These are phyloP conservation scores for Buathra laborator DNA, from an alignment of 2,888 invertebrate genomes.

Conservation along the genomic window DNA sequence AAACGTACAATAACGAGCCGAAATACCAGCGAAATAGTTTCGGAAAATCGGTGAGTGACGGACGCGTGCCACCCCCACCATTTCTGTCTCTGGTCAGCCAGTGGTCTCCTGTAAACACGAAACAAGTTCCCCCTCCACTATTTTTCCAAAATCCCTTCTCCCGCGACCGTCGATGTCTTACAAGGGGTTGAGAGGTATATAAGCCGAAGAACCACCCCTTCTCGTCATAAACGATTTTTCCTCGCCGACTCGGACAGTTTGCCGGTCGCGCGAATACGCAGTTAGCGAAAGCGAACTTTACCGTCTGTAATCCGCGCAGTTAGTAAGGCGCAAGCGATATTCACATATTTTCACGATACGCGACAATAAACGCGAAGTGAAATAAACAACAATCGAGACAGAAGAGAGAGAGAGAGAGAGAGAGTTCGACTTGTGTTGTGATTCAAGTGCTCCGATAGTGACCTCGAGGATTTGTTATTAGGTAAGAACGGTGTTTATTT, in stretches of 20 bases:
- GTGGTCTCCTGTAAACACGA: constrained; percentile 63
- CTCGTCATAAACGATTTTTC: constrained; percentile 71
- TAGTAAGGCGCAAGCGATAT: constrained; percentile 5
- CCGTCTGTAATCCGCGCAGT: neutral
- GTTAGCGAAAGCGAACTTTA: neutral
- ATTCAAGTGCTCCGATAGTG: constrained; percentile 70
- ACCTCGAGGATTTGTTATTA: constrained; percentile 74
- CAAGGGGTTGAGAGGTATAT: constrained; percentile 78
- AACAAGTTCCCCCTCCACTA: constrained; percentile 67
- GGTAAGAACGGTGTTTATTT: constrained; percentile 67
- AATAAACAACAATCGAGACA: neutral
- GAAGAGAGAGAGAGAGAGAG: neutral
- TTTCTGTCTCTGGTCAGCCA: constrained; percentile 48
- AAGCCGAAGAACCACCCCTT: constrained; percentile 71
- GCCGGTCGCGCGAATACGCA: constrained; percentile 9
- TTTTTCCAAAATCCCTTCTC: constrained; percentile 72
- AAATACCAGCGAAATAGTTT: constrained; percentile 15
- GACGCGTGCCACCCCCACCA: constrained; percentile 74
- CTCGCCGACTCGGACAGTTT: constrained; percentile 33
- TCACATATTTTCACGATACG: constrained; percentile 28
- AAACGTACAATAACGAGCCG: neutral
- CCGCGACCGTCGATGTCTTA: constrained; percentile 61
- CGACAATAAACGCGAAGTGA: neutral
- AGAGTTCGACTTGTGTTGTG: constrained; percentile 72
- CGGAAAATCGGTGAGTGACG: constrained; percentile 62